Base-by-base conservation (phyloP, 2,888 invertebrate species). In the Epicampocera succincta region DNA sequence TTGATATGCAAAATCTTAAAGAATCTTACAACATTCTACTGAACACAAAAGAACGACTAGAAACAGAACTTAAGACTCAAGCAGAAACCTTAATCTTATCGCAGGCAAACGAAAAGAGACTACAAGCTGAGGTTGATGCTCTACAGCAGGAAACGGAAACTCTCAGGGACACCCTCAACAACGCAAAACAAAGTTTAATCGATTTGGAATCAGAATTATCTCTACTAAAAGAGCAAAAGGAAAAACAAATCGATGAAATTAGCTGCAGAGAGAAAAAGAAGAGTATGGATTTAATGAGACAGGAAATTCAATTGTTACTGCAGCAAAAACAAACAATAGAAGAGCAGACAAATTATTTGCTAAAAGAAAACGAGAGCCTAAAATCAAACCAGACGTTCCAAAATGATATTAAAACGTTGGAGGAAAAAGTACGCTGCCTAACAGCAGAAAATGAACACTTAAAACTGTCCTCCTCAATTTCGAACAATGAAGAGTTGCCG, bases 371-470 rank as follows among this genome's bases (percentile, higher is more conserved):
- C 58, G 8, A 75, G 13, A 60, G 60, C 3, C 38, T 76, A 0
- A 77, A 75, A 50, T 19, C 77, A 12, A 75, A 25, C 17, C 44
- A 61, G 46, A 9, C 19, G 4, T 8, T 48, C 11, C 21, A 17
- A 21, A 33, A 58, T 3, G 76, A 84, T 9, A 21, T 77, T 1
- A 58, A 58, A 50, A 29, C 21, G n/a, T 48, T 85, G 8, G 80
- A 84, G 15, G 54, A 76, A 5, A 79, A 80, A 50, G 25, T 83
- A 4, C 75, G 80, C 48, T 89, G 88, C 85, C 85, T 87, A 79
- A 90, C 87, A 54, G 87, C 33, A 85, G 89, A 15, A 83, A 87
- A 84, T 33, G 83, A 83, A n/a, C 74, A 83, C 48, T 75, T 85
- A 33, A 74, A 81, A 69, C 80, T 74, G 87, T 46, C 66, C 68